phyloP scores from a whole-genome alignment of 2,888 invertebrate species.

The Monopis laevigella region DNA sequence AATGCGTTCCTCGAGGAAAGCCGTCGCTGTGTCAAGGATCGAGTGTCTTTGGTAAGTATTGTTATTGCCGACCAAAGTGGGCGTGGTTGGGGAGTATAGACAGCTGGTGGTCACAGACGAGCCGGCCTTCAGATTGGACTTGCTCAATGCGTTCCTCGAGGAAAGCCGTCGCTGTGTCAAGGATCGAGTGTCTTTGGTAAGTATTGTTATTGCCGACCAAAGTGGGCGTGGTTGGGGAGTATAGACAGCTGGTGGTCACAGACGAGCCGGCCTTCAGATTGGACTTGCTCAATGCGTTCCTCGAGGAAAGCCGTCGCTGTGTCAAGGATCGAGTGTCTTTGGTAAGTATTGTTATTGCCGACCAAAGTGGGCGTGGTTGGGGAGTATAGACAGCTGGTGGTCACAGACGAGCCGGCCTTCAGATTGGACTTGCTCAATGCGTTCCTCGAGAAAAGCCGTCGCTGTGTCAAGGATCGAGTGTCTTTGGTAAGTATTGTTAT shows the following conservation, averaged over 20 bases:
- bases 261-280: conserved; percentile 33
- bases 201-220: no score
- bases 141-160: conserved; percentile 66
- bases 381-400: conserved; percentile 41
- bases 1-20: conserved; percentile 61
- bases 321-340: not conserved
- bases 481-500: conserved; percentile 4
- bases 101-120: conserved; percentile 32
- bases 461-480: conserved; percentile 13
- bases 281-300: conserved; percentile 64
- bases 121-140: conserved; percentile 36
- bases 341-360: no score
- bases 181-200: not conserved
- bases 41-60: conserved; percentile 1
- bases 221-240: conserved; percentile 28
- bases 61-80: conserved; percentile 43
- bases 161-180: conserved; percentile 28
- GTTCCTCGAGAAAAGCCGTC: conserved; percentile 52
- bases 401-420: conserved; percentile 30
- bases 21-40: conserved; percentile 21
- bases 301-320: conserved; percentile 37
- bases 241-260: conserved; percentile 39
- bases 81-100: conserved; percentile 31
- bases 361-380: conserved; percentile 31
- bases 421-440: conserved; percentile 56